Conservation (phyloP, 2,888 invertebrate genomes). For the Plagodis pulveraria region DNA sequence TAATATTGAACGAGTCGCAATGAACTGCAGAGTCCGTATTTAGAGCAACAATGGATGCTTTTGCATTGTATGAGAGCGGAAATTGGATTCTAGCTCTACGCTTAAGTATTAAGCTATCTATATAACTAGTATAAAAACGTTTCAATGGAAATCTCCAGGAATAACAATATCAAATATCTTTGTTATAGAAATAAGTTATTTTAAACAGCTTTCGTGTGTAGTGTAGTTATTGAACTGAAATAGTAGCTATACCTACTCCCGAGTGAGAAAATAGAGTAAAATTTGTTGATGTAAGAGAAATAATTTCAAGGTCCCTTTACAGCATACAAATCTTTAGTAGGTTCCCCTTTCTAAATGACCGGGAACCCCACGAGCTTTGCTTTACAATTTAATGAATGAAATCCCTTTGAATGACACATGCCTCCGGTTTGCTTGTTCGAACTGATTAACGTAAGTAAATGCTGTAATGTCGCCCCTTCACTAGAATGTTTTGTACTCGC, state of each 20-base stretch:
- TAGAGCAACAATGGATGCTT: constrained; percentile 42
- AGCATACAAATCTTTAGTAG: constrained; percentile 17
- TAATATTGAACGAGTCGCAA: constrained; percentile 15
- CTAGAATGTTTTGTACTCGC: constrained; percentile 34
- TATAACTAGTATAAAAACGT: constrained; percentile 17
- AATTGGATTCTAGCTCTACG: constrained; percentile 47
- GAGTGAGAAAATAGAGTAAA: no score
- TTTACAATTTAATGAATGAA: constrained; percentile 63
- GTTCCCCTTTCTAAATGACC: constrained; percentile 43
- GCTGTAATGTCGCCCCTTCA: constrained; percentile 35
- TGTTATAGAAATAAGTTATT: constrained; percentile 2
- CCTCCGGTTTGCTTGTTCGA: constrained; percentile 58
- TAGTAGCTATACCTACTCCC: no score
- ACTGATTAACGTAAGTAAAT: constrained; percentile 51
- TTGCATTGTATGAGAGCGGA: constrained; percentile 50
- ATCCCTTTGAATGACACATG: constrained; percentile 62
- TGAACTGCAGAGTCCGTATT: constrained; percentile 37
- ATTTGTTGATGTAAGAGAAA: constrained; percentile 1
- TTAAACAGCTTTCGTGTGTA: no score
- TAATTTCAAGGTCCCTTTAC: constrained; percentile 26
- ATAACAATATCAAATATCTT: constrained; percentile 7
- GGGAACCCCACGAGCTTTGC: constrained; percentile 49
- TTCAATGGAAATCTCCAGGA: constrained; percentile 21
- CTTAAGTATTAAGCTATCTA: constrained; percentile 29
- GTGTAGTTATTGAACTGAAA: no score